Percentiles rank a stretch among this genome's conserved stretches.
phyloP scores from a whole-genome alignment of 1,140 invertebrate genomes.

The Bilobella aurantiaca region DNA sequence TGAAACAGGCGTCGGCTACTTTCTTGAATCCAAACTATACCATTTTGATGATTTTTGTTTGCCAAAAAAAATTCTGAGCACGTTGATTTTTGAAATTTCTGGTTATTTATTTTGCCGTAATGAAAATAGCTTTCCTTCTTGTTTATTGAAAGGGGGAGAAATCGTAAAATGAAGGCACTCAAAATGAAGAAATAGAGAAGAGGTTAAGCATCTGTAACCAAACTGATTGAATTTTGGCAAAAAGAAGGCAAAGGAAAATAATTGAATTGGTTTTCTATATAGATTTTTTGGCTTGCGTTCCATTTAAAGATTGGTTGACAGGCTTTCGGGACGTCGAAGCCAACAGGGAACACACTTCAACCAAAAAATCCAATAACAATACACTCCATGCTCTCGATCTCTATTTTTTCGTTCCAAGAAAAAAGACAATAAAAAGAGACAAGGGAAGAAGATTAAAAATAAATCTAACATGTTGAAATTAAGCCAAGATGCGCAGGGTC shows the following conservation, averaged over 20 bases:
- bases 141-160: neutral
- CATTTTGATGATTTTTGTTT: no score
- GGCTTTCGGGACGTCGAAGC: neutral
- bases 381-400: neutral
- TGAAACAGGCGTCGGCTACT: no score
- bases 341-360: neutral
- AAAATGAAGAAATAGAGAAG: neutral
- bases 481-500: conserved; percentile 6
- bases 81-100: no score
- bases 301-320: conserved; percentile 6
- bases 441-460: conserved; percentile 7
- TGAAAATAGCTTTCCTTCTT: no score
- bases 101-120: no score
- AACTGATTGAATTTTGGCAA: conserved; percentile 8
- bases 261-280: conserved; percentile 5
- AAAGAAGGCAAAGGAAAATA: neutral
- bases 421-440: conserved; percentile 6
- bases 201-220: neutral
- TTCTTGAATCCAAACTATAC: no score
- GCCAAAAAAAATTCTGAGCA: no score
- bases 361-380: conserved; percentile 6
- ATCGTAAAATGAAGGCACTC: no score
- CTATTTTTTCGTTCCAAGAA: neutral
- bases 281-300: conserved; percentile 3
- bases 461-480: conserved; percentile 7